Evolutionary conservation across 2,888 invertebrate genomes (phyloP).

Genomic region (Ichneumoninae sp.): DNA sequence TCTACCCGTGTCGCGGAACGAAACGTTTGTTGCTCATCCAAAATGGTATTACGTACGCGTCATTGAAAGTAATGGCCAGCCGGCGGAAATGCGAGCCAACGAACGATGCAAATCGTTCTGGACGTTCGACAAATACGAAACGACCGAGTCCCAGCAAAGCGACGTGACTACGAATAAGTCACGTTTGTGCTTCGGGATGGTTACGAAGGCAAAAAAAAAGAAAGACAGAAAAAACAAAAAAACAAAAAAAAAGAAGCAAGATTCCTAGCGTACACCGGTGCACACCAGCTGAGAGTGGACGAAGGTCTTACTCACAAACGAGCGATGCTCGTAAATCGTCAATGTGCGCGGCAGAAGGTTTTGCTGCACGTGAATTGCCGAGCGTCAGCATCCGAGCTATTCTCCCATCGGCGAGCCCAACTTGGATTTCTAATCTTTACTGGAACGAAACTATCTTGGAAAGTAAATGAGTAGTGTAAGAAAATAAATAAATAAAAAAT

Average conservation of each 20-base stretch:
- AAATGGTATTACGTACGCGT: slow-evolving; percentile 25
- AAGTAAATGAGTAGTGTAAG: background rate
- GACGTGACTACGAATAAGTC: slow-evolving; percentile 63
- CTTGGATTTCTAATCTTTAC: slow-evolving; percentile 41
- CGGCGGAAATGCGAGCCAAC: slow-evolving; percentile 64
- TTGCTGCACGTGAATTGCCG: background rate
- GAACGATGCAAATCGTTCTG: slow-evolving; percentile 71
- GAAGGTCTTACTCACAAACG: slow-evolving; percentile 50
- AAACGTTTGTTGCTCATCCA: slow-evolving; percentile 8
- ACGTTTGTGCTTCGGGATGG: slow-evolving; percentile 35
- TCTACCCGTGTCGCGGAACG: background rate
- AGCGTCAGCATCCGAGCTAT: background rate
- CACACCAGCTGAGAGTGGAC: slow-evolving; percentile 46
- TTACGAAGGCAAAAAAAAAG: background rate
- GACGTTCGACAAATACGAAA: slow-evolving; percentile 40
- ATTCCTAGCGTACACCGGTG: slow-evolving; percentile 3
- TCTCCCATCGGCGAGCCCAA: background rate
- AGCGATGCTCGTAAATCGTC: slow-evolving; percentile 47
- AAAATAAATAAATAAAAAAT: background rate
- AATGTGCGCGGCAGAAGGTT: slow-evolving; percentile 56
- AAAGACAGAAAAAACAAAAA: background rate
- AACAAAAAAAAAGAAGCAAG: slow-evolving; percentile 6
- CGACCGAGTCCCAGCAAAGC: slow-evolving; percentile 12
- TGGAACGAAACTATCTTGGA: slow-evolving; percentile 17
- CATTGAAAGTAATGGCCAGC: slow-evolving; percentile 68